Percentiles rank a stretch among this genome's conserved stretches.
phyloP scores from a whole-genome alignment of 2,797 vertebrate genomes.

The Pteronotus mesoamericanus region DNA sequence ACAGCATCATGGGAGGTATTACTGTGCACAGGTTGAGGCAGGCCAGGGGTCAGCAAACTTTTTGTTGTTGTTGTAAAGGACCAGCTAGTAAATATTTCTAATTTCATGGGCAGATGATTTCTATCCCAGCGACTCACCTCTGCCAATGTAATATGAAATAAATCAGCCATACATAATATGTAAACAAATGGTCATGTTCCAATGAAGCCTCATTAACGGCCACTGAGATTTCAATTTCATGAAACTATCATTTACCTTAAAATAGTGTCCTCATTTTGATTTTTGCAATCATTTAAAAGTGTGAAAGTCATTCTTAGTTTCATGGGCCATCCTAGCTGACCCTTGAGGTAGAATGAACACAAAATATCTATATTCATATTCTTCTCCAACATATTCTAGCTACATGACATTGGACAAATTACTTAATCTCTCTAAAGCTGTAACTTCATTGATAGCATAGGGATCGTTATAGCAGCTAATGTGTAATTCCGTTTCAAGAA shows the following conservation, averaged over 20 bases:
- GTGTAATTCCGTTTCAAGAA: not conserved
- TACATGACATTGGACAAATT: not conserved
- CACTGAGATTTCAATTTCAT: not conserved
- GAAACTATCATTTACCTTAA: not conserved
- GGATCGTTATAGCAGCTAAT: not conserved
- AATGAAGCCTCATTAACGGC: not conserved
- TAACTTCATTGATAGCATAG: not conserved
- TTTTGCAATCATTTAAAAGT: not conserved
- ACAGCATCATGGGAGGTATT: rapidly evolving
- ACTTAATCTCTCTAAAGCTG: not conserved
- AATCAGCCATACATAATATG: rapidly evolving
- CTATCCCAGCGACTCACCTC: not conserved
- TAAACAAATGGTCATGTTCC: not conserved
- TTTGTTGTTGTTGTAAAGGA: not conserved
- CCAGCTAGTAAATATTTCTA: not conserved
- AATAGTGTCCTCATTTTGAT: not conserved
- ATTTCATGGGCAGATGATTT: not conserved
- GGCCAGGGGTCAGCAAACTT: not conserved
- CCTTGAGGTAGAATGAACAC: not conserved
- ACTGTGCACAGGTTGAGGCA: rapidly evolving
- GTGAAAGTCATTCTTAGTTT: not conserved
- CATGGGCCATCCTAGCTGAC: not conserved
- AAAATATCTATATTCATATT: not conserved
- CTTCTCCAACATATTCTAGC: not conserved
- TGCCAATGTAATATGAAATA: not conserved